Conservation (phyloP, 2,797 vertebrate genomes). For the Danio tinwini region DNA sequence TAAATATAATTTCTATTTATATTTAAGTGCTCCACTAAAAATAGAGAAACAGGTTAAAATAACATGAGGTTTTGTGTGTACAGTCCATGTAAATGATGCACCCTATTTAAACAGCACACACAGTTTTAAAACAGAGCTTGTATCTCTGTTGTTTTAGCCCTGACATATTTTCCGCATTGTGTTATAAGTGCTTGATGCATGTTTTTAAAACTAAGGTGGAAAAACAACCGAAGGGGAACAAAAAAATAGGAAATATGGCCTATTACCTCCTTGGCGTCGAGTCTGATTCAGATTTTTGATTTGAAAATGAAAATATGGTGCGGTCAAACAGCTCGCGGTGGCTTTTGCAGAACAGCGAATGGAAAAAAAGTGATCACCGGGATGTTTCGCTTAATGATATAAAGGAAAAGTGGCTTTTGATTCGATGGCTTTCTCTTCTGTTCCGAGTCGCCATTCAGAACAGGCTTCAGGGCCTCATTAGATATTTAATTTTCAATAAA, state of each 20-base stretch:
- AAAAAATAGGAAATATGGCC: neutral
- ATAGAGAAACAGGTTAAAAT: neutral
- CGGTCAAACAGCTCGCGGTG: slow-evolving; percentile 23
- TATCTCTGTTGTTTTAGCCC: neutral
- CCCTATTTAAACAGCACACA: neutral
- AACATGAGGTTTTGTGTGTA: neutral
- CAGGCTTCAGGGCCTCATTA: slow-evolving; percentile 68
- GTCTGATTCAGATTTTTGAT: neutral
- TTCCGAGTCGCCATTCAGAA: slow-evolving; percentile 55
- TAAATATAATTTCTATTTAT: no score
- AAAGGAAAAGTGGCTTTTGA: slow-evolving; percentile 43
- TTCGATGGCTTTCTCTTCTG: slow-evolving; percentile 61
- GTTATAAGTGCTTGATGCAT: neutral
- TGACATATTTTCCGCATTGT: slow-evolving; percentile 25
- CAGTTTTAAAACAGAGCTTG: neutral
- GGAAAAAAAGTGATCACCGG: slow-evolving; percentile 16
- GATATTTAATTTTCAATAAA: slow-evolving; percentile 71
- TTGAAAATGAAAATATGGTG: slow-evolving; percentile 21
- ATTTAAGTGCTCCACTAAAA: no score
- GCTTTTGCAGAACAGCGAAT: slow-evolving; percentile 12
- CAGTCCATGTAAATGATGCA: neutral
- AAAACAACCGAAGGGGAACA: slow-evolving; percentile 9
- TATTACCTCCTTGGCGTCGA: slow-evolving; percentile 2
- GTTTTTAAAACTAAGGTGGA: slow-evolving; percentile 8
- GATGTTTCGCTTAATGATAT: slow-evolving; percentile 42